Evolutionary conservation across 92 coral and sea anemone genomes (phyloP).

Genomic region (Zoanthus gigantus): DNA sequence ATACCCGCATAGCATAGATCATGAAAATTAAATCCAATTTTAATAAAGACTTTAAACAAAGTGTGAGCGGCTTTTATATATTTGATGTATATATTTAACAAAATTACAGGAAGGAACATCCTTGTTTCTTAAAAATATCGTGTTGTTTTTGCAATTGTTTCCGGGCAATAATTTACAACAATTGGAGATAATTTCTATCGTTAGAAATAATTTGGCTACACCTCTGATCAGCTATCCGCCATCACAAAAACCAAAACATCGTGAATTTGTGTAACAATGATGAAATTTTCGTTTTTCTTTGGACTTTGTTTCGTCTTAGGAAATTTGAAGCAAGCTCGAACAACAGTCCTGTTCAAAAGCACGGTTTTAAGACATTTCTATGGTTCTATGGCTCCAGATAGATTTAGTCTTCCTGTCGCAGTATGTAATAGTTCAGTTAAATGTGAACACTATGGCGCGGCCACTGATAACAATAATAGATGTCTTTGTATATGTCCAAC

Average conservation of each 20-base stretch:
- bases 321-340: background rate
- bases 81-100: background rate
- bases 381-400: background rate
- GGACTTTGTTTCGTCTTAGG: background rate
- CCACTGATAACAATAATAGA: background rate
- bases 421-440: background rate
- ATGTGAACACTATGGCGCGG: constrained; percentile 12
- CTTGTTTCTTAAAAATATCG: background rate
- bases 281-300: background rate
- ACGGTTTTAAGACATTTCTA: background rate
- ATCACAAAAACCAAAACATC: background rate
- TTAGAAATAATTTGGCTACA: background rate
- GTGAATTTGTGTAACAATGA: background rate
- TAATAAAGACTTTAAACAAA: background rate
- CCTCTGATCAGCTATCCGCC: background rate
- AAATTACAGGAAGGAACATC: background rate
- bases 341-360: background rate
- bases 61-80: background rate
- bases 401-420: background rate
- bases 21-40: no score
- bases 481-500: constrained; percentile 9
- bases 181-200: background rate
- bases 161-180: background rate
- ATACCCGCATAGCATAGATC: no score
- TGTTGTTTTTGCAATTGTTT: background rate